Evolutionary conservation across 2,113 vertebrate species (phyloP).

Genomic region (Grallaria varia): DNA sequence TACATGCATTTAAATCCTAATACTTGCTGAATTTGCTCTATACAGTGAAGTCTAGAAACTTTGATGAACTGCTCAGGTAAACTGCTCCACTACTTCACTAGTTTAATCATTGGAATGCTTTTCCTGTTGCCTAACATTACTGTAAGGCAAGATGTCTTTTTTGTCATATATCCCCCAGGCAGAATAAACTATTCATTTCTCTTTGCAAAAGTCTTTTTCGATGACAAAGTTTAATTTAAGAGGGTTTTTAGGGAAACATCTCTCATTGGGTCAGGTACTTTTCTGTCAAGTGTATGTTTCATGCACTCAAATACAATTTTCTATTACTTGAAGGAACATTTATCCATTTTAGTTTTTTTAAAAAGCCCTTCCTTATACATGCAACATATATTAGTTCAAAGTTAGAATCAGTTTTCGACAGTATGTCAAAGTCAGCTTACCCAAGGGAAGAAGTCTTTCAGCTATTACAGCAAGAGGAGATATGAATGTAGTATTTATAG

Average conservation of each 20-base stretch:
- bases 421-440: not conserved
- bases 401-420: not conserved
- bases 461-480: not conserved
- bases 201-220: not conserved
- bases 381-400: not conserved
- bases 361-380: not conserved
- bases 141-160: not conserved
- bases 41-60: not conserved
- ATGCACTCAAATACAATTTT: not conserved
- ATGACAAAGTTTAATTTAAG: not conserved
- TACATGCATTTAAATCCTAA: not conserved
- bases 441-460: not conserved
- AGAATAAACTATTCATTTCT: not conserved
- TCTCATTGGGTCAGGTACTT: not conserved
- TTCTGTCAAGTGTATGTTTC: not conserved
- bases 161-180: not conserved
- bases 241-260: not conserved
- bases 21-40: not conserved
- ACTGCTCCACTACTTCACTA: not conserved
- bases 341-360: not conserved
- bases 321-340: not conserved
- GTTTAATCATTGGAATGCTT: not conserved
- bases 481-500: not conserved
- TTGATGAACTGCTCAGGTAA: not conserved
- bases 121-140: not conserved